phyloP scores from a whole-genome alignment of 2,113 vertebrate genomes.

The Hyaena hyaena region DNA sequence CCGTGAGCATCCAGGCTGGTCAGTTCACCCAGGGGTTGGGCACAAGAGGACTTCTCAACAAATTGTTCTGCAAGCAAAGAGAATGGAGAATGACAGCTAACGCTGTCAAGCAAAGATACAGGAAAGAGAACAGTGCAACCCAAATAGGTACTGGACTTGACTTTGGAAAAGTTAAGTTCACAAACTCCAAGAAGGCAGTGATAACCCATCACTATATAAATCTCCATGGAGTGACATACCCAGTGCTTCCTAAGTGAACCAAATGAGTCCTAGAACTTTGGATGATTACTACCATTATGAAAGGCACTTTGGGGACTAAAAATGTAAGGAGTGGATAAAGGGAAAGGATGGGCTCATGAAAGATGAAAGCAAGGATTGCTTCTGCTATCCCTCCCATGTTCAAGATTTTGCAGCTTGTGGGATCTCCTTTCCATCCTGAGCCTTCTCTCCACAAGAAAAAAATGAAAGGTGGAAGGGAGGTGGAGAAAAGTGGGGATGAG shows the following conservation, averaged over 20 bases:
- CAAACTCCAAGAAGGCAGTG: background rate
- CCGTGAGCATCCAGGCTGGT: conserved; percentile 90
- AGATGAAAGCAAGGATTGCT: background rate
- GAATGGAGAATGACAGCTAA: background rate
- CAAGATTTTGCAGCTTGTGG: background rate
- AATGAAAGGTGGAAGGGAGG: background rate
- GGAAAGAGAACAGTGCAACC: background rate
- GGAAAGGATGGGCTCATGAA: too few species aligned
- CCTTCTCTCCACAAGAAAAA: background rate
- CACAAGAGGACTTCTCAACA: conserved; percentile 96
- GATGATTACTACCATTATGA: background rate
- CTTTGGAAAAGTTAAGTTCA: background rate
- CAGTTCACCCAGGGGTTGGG: conserved; percentile 91
- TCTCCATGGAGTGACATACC: background rate
- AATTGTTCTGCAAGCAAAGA: conserved; percentile 91
- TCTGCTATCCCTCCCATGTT: background rate
- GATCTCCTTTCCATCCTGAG: background rate
- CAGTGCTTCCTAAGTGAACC: background rate
- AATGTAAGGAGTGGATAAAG: background rate
- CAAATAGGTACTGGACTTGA: background rate
- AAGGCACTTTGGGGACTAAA: background rate
- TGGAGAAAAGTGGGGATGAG: background rate
- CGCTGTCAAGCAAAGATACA: too few species aligned
- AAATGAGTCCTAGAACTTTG: background rate
- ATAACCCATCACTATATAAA: background rate